A percentile compares a stretch with the other conserved stretches of the same genome.
phyloP scores from a whole-genome alignment of 2,797 vertebrate species.

The Decapterus maruadsi region DNA sequence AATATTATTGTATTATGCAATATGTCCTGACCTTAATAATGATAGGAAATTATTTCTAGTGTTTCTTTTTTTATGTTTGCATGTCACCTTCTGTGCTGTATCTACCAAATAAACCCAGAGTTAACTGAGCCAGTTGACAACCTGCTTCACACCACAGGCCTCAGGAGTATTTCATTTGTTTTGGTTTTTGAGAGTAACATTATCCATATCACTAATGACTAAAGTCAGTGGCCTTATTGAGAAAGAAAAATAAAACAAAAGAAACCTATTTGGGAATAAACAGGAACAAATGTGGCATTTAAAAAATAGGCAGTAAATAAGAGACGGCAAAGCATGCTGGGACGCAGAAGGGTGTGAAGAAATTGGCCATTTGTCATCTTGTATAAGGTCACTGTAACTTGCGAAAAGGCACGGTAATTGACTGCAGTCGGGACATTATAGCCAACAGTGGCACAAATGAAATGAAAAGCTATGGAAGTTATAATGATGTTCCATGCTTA shows the following conservation, averaged over 20 bases:
- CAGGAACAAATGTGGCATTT: conserved; percentile 82
- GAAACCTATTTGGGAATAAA: conserved; percentile 59
- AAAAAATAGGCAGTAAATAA: conserved; percentile 77
- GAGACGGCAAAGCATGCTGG: conserved; percentile 57
- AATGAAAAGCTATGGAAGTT: conserved; percentile 45
- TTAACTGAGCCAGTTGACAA: no score
- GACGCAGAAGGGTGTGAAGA: conserved; percentile 66
- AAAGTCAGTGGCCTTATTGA: conserved; percentile 22
- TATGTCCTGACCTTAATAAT: no score
- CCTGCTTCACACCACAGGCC: no score
- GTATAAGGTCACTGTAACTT: conserved; percentile 81
- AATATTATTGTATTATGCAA: no score
- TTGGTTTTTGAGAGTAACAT: conserved; percentile 21
- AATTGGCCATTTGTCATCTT: conserved; percentile 81
- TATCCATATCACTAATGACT: conserved; percentile 27
- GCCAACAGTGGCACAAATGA: conserved; percentile 44
- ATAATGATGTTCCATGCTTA: conserved; percentile 50
- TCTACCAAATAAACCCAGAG: no score
- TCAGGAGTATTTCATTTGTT: neutral
- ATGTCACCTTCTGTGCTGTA: no score
- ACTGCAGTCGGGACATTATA: conserved; percentile 57
- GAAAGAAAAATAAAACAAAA: conserved; percentile 35
- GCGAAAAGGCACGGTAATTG: conserved; percentile 68
- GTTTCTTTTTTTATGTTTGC: no score
- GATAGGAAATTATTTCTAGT: no score